Base-by-base conservation (phyloP, 2,888 invertebrate genomes). In the Cinara cedri region DNA sequence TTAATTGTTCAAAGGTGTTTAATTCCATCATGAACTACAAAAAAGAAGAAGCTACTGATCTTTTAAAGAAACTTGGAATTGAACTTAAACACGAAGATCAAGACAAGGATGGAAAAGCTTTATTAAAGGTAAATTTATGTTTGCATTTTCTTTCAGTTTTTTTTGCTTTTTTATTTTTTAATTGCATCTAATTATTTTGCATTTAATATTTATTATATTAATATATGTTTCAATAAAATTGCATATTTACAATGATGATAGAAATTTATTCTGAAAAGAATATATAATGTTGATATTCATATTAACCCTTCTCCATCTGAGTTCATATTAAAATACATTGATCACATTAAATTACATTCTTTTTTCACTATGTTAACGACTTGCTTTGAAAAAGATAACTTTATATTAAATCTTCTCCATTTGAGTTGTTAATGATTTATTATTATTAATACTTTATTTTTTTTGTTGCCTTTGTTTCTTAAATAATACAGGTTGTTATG, bases 101-200 rank as follows among this genome's bases (percentile, higher is more conserved):
- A 85, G 98, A 98, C 83, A 94, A 96, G 87, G 96, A 97, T 83
- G 98, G 97, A 84, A 99, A 99, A 87, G 93, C 92, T 82, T 89
- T 99, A 83, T 90, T 99, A 84, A 99, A 99, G 90, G 92, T 91
- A 81, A 72, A 60, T 10, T 34, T 34, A 34, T 34, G 34, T 44
- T 14, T 19, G 13, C n/a, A n/a, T 62, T 19, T 62, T n/a, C n/a
- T n/a, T n/a, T n/a, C n/a, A n/a, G n/a, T n/a, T n/a, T n/a, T n/a
- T n/a, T n/a, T n/a, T n/a, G n/a, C n/a, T n/a, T n/a, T n/a, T n/a
- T n/a, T n/a, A n/a, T n/a, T n/a, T n/a, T n/a, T n/a, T n/a, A n/a
- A n/a, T n/a, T 62, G 19, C 51, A 72, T 72, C 62, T 63, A 21
- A 72, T 9, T 65, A 19, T 4, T 62, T 10, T n/a, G 3, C 9